Percentiles rank a stretch among this genome's conserved stretches.
Evolutionary conservation across 2,888 invertebrate genomes (phyloP).

Genomic region (Spisula subtruncata): DNA sequence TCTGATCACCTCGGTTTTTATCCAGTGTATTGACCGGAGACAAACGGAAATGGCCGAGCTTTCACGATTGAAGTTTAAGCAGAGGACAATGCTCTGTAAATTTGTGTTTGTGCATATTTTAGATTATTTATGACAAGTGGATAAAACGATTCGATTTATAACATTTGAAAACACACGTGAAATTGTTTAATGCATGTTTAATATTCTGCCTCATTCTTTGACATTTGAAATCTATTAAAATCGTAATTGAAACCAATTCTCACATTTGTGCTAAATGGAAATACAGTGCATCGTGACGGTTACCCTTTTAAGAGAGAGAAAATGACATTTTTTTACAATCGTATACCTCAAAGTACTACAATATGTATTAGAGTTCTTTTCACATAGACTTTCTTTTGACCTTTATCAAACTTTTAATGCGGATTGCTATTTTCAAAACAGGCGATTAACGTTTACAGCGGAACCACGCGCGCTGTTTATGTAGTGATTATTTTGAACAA

Average conservation of each 20-base stretch:
- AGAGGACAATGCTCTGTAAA: too few species aligned
- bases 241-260: conserved; percentile 5
- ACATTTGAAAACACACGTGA: neutral
- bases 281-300: neutral
- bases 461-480: neutral
- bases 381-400: neutral
- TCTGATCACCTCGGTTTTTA: too few species aligned
- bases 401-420: conserved; percentile 4
- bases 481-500: neutral
- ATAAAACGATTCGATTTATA: neutral
- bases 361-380: too few species aligned
- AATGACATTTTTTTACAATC: neutral
- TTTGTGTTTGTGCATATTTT: too few species aligned
- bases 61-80: too few species aligned
- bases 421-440: neutral
- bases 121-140: too few species aligned
- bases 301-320: too few species aligned
- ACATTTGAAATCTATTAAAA: neutral
- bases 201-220: neutral
- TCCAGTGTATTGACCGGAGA: too few species aligned
- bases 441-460: neutral
- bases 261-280: neutral
- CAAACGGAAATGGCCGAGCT: too few species aligned
- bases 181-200: neutral
- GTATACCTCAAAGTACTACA: too few species aligned